Evolutionary conservation across 1,140 invertebrate genomes (phyloP), one percentile per base, ranked within the genome.

Genomic region (Cylas formicarius): DNA sequence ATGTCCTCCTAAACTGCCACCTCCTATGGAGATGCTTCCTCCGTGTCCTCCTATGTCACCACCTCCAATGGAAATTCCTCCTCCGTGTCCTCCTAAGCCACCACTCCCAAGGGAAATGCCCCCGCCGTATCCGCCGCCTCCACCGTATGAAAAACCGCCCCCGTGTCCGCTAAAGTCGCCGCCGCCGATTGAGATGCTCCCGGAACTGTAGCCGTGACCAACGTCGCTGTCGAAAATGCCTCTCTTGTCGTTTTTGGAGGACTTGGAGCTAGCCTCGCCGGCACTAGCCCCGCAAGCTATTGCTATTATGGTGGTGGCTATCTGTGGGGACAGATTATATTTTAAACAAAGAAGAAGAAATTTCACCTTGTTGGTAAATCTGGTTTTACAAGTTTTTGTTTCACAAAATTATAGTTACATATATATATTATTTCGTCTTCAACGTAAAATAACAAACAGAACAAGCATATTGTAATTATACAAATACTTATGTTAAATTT

Each of bases 211-310:
- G 32, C 53, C 55, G 29, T 50, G 51, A 17, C 58, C 58, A 35
- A 55, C 46, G 16, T 52, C 50, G 27, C 51, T 57, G 16, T 52
- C 53, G 39, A 58, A 47, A 35, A 62, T 60, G 14, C 58, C 58
- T 29, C 62, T 50, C 40, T 61, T 62, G 28, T 56, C 58, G 28
- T 47, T 49, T 18, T 49, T 59, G 31, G 51, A 55, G 8, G 40
- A 49, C 26, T 52, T 51, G 42, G 56, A 54, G 23, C 43, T 42
- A 31, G 48, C 50, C 32, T 56, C 54, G 31, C 52, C 52, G 31
- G 53, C 59, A 36, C 51, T 52, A 24, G 37, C 18, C 31, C 32
- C 44, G 27, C 49, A 42, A 33, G 40, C 36, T 33, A 62, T 52
- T 47, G 61, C 60, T 28, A 65, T 44, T 16, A 60, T 10, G 27